A percentile compares a stretch with the other conserved stretches of the same genome.
Conservation (phyloP, 1,140 invertebrate genomes). For the Pantala flavescens region DNA sequence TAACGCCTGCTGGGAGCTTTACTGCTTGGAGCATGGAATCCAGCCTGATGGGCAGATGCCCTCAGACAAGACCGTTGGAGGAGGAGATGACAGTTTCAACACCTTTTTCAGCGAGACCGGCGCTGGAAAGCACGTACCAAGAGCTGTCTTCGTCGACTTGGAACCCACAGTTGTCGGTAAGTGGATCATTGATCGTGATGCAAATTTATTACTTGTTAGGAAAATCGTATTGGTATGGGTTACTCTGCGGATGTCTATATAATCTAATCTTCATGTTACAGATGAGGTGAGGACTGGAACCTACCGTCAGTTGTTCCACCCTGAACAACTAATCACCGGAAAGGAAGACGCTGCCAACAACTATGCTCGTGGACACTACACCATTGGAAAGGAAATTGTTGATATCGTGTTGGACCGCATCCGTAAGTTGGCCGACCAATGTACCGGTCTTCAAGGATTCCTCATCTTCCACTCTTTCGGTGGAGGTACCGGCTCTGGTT, state of each 20-base stretch:
- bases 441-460: constrained; percentile 77
- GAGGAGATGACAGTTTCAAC: constrained; percentile 74
- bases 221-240: not conserved
- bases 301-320: constrained; percentile 75
- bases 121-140: constrained; percentile 74
- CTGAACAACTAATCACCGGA: constrained; percentile 73
- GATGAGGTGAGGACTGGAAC: constrained; percentile 74
- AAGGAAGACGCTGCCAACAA: constrained; percentile 87
- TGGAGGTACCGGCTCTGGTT: constrained; percentile 80
- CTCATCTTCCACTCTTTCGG: constrained; percentile 86
- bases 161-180: constrained; percentile 79
- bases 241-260: not conserved
- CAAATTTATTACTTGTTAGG: constrained; percentile 11
- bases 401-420: constrained; percentile 68
- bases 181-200: constrained; percentile 23
- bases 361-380: constrained; percentile 83
- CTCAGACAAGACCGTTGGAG: constrained; percentile 48
- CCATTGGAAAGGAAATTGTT: constrained; percentile 80
- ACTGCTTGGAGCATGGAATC: constrained; percentile 83
- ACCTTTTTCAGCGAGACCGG: constrained; percentile 86
- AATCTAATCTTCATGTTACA: constrained; percentile 26
- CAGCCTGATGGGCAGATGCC: constrained; percentile 75
- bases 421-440: constrained; percentile 73
- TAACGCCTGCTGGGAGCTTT: constrained; percentile 77
- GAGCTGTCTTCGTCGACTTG: constrained; percentile 76